These are phyloP conservation scores for Junonia oenone DNA, from an alignment of 2,888 invertebrate species.

Conservation along the genomic window DNA sequence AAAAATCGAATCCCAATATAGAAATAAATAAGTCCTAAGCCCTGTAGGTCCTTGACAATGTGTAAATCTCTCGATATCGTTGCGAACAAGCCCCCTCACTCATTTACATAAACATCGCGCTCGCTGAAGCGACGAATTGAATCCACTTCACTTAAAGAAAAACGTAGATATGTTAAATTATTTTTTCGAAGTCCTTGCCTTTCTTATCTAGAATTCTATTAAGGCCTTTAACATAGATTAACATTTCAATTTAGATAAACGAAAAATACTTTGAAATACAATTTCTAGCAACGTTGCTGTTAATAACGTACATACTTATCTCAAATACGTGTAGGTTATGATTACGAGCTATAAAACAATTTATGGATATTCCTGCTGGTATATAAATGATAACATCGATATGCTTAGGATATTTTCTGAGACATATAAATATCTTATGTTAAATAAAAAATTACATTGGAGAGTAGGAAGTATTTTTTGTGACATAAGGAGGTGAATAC, in stretches of 20 bases:
- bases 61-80: constrained; percentile 14
- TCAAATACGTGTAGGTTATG: no score
- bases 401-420: no score
- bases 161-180: constrained; percentile 15
- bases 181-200: background rate
- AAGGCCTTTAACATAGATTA: background rate
- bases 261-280: no score
- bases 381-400: no score
- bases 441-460: no score
- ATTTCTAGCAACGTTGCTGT: no score
- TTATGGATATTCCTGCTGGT: no score
- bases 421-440: no score
- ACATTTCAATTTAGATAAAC: background rate
- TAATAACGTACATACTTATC: no score
- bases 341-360: no score
- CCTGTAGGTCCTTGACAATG: constrained; percentile 11
- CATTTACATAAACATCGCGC: constrained; percentile 30
- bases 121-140: constrained; percentile 28
- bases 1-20: background rate
- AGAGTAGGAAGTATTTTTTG: no score
- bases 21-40: background rate
- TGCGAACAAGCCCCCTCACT: constrained; percentile 15
- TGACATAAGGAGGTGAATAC: no score
- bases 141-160: constrained; percentile 23
- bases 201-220: background rate